phyloP scores from a whole-genome alignment of 1,140 invertebrate genomes.

The Drosophila nigromelanica region DNA sequence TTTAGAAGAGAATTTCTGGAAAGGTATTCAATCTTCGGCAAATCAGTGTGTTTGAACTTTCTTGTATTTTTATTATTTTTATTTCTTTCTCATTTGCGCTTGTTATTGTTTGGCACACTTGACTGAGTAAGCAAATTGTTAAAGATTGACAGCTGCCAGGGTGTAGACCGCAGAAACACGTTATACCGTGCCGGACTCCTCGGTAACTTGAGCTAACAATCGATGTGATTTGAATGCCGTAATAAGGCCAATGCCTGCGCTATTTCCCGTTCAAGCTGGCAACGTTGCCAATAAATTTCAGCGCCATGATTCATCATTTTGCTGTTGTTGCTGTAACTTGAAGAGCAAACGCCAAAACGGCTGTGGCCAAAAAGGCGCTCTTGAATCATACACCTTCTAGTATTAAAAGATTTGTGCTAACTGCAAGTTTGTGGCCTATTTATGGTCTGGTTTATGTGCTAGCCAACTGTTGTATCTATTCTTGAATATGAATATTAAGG shows the following conservation, averaged over 20 bases:
- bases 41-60: too few relatives aligned
- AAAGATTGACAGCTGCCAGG: conserved; percentile 60
- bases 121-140: conserved; percentile 72
- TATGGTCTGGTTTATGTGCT: too few relatives aligned
- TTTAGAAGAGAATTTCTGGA: not conserved
- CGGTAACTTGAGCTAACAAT: conserved; percentile 8
- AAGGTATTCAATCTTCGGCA: not conserved
- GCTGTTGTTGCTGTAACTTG: conserved; percentile 12
- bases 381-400: conserved; percentile 1
- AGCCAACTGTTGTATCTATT: not conserved
- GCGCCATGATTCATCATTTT: conserved; percentile 57
- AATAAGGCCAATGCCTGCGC: conserved; percentile 43
- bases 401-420: conserved; percentile 12
- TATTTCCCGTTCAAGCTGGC: not conserved
- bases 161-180: conserved; percentile 9
- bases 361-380: not conserved
- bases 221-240: conserved; percentile 71
- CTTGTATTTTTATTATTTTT: conserved; percentile 5
- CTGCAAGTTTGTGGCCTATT: conserved; percentile 12
- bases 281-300: conserved; percentile 59
- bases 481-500: too few relatives aligned
- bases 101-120: conserved; percentile 64
- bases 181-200: conserved; percentile 10
- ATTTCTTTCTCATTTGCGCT: conserved; percentile 42
- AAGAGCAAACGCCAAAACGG: not conserved